Evolutionary conservation across 2,888 invertebrate genomes (phyloP), one percentile per base, ranked within the genome.

Genomic region (Metallyticus violacea): DNA sequence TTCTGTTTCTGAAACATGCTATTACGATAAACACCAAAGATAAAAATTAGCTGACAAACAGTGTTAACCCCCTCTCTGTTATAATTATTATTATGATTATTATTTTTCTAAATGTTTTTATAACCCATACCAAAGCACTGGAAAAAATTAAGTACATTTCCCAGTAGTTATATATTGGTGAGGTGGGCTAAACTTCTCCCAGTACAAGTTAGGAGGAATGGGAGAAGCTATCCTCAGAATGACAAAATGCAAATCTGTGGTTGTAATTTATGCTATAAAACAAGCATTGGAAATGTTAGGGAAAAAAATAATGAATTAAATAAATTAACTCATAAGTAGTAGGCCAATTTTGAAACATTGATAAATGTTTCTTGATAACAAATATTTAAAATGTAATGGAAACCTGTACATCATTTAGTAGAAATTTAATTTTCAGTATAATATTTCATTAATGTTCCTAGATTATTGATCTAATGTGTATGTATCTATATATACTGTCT

Each of bases 401-500:
- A 85, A 85, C 62, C 26, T 80, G 62, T 9, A 80, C 79, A 79
- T 27, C 78, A 79, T 77, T 62, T 22, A 30, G 62, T 80, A 79
- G 26, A 85, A 79, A 79, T 80, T 62, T 27, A 86, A 7, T 80
- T 77, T 77, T 26, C 79, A 79, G 81, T 78, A 29, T 86, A 85
- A 85, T 62, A 79, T 62, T 79, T 62, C 79, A 85, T 85, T 85
- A 86, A 86, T 86, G 86, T 86, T 86, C 86, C 86, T 86, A 86
- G 86, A 82, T 29, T 86, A 82, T 29, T 27, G 27, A 76, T 76
- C 40, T 82, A 62, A 26, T 26, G 15, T 76, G 81, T 77, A 15
- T 22, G 25, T 82, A 86, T 27, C 15, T 62, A 79, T 79, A 27
- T 40, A 30, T 79, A 76, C 30, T 77, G 29, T 80, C 15, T 76